phyloP scores from a whole-genome alignment of 2,113 vertebrate species.

The Zosterops japonicus region DNA sequence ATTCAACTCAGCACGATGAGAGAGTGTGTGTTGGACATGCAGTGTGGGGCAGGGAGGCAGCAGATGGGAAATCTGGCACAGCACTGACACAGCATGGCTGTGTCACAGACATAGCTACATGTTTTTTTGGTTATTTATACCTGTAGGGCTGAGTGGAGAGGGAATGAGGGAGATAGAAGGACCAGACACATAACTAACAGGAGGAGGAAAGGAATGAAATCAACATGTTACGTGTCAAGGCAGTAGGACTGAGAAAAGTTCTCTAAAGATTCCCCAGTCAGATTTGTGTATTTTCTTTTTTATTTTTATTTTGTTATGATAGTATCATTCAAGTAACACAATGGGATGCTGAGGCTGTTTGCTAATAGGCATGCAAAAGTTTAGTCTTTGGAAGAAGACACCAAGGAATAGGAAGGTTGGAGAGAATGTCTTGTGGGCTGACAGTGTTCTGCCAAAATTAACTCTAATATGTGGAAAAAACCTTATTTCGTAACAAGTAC shows the following conservation, averaged over 20 bases:
- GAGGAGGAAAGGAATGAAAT: background rate
- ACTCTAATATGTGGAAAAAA: background rate
- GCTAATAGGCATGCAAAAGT: background rate
- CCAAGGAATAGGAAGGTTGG: background rate
- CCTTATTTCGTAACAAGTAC: background rate
- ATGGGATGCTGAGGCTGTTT: background rate
- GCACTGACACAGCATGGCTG: background rate
- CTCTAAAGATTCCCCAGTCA: background rate
- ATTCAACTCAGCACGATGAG: background rate
- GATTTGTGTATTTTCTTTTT: too few species aligned
- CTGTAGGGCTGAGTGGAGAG: background rate
- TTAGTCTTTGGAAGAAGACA: background rate
- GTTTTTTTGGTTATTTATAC: slow-evolving; percentile 9
- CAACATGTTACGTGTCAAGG: background rate
- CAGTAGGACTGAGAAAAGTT: background rate
- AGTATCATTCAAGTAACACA: background rate
- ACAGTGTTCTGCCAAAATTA: background rate
- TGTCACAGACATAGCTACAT: background rate
- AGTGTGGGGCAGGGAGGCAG: background rate
- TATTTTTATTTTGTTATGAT: rapidly evolving
- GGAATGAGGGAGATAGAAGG: background rate
- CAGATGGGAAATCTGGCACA: slow-evolving; percentile 29
- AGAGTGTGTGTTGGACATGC: background rate
- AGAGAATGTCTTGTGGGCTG: background rate
- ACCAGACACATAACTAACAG: background rate